Evolutionary conservation across 2,797 vertebrate genomes (phyloP).

Genomic region (Perodicticus potto): DNA sequence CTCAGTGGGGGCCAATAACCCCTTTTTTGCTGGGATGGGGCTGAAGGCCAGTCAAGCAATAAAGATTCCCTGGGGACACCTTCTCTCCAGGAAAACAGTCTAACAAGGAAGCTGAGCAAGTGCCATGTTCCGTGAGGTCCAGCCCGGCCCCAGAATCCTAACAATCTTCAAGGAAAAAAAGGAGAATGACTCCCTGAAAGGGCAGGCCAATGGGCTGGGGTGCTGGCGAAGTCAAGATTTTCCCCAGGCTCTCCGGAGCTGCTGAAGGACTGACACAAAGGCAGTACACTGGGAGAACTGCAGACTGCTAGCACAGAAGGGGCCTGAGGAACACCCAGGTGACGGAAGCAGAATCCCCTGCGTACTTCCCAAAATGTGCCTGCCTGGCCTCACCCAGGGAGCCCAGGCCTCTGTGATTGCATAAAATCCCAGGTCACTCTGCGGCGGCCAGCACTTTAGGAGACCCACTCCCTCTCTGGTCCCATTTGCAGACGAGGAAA

Average conservation of each 20-base stretch:
- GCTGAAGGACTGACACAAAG: background rate
- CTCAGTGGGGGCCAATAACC: background rate
- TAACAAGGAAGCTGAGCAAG: background rate
- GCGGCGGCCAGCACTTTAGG: background rate
- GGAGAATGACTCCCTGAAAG: background rate
- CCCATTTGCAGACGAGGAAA: background rate
- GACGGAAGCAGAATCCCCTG: background rate
- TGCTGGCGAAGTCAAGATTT: background rate
- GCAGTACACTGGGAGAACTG: accelerated
- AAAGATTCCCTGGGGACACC: background rate
- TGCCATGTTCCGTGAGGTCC: background rate
- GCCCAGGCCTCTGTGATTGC: background rate
- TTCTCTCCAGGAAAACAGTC: constrained; percentile 8
- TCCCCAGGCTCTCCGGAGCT: background rate
- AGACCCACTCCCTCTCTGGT: background rate
- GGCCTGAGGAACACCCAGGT: background rate
- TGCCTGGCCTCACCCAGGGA: accelerated
- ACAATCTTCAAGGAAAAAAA: background rate
- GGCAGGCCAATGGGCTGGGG: background rate
- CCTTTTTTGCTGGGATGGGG: background rate
- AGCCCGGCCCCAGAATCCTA: background rate
- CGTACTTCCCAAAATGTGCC: background rate
- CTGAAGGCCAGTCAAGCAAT: background rate
- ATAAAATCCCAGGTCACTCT: background rate
- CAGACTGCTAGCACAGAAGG: accelerated